Conservation (phyloP, 2,113 vertebrate genomes). For the Podiceps cristatus region DNA sequence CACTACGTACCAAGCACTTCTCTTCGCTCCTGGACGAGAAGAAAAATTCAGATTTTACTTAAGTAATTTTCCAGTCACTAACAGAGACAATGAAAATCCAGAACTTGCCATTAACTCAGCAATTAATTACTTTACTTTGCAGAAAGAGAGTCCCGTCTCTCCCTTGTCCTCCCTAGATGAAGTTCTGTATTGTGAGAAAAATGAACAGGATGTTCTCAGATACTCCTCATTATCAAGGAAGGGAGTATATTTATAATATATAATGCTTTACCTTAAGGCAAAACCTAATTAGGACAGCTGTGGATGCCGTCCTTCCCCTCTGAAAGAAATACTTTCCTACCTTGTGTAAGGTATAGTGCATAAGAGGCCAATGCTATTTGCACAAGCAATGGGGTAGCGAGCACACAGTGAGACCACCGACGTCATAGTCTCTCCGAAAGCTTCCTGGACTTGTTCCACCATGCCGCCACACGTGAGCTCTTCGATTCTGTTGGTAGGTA, state of each 20-base stretch:
- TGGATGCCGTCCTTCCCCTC: background rate
- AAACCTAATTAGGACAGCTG: background rate
- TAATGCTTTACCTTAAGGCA: background rate
- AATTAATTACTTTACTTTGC: background rate
- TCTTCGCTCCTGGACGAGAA: conserved; percentile 88
- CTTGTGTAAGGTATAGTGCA: conserved; percentile 98
- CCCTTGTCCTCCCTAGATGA: background rate
- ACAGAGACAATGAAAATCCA: background rate
- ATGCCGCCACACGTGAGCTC: conserved; percentile 97
- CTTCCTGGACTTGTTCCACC: conserved; percentile 98
- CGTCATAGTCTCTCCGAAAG: conserved; percentile 98
- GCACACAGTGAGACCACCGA: conserved; percentile 97
- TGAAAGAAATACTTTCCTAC: conserved; percentile 38
- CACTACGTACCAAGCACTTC: conserved; percentile 95
- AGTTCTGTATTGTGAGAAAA: background rate
- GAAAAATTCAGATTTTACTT: background rate
- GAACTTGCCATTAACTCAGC: background rate
- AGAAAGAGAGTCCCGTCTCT: background rate
- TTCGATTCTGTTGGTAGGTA: conserved; percentile 83
- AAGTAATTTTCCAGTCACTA: background rate
- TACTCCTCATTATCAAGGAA: background rate
- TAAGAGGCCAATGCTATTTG: conserved; percentile 95
- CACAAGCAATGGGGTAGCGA: conserved; percentile 96
- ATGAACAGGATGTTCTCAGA: background rate
- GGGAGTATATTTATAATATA: background rate